Conservation (phyloP, 23 tunicate genomes). For the Phallusia fumigata region DNA sequence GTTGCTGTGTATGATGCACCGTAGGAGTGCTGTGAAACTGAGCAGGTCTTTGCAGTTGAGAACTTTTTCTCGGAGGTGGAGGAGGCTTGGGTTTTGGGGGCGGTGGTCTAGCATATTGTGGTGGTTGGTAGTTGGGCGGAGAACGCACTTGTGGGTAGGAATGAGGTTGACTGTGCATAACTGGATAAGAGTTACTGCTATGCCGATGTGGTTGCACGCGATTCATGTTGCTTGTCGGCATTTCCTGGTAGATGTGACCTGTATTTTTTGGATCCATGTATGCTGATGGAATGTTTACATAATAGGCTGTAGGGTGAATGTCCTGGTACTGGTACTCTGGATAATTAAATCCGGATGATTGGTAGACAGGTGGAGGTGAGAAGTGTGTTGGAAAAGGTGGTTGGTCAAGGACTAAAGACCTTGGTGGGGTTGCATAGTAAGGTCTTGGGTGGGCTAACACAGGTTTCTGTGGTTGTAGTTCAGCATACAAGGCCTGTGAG, state of each 20-base stretch:
- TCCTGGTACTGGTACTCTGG: neutral
- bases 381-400: conserved; percentile 32
- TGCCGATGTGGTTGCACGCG: neutral
- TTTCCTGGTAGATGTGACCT: neutral
- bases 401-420: neutral
- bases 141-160: neutral
- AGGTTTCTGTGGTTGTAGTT: neutral
- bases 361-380: conserved; percentile 29
- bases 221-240: neutral
- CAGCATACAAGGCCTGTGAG: neutral
- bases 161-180: neutral
- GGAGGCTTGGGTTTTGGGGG: conserved; percentile 5
- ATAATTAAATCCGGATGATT: neutral
- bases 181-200: neutral
- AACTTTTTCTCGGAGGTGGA: neutral
- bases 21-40: neutral
- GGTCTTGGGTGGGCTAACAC: conserved; percentile 34
- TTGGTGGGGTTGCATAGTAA: conserved; percentile 15
- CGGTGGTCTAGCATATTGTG: neutral
- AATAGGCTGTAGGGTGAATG: neutral
- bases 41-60: neutral
- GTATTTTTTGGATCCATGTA: neutral
- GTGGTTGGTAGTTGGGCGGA: neutral
- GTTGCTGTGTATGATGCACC: neutral
- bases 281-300: neutral